Base-by-base conservation (phyloP, 1,140 invertebrate genomes). In the Drosophila tani region DNA sequence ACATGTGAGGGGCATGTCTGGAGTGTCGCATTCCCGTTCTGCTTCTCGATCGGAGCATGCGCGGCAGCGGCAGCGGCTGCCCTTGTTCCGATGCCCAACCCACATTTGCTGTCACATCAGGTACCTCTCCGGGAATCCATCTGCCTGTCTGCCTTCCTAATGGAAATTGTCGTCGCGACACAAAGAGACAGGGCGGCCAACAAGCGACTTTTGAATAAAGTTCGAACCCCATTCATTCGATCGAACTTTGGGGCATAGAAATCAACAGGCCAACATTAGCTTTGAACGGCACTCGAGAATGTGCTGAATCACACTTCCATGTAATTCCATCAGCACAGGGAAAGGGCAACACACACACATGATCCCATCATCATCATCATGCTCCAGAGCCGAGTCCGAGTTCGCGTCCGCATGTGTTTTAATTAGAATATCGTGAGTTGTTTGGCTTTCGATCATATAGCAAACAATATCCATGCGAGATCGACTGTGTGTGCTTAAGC, bases 371-470 rank as follows among this genome's bases (percentile, higher is more conserved):
- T 40, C 11, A 55, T 49, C 15, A 73, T 69, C 38, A 57, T 76
- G 41, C 47, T 77, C 60, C 55, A 56, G 68, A 64, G 76, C 53
- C 38, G n/a, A 38, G 77, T 64, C 74, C 68, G n/a, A 38, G 77
- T 64, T 69, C 68, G 81, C 75, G 27, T 29, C 6, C 27, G 81
- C 75, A 81, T 87, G 73, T 80, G 85, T 88, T 88, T 88, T 88
- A 88, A 88, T 88, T 88, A 90, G 85, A 88, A 88, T 88, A 90
- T 88, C 85, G 85, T 90, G 84, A 73, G 78, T 90, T 90, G 85
- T 90, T 88, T 88, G 81, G 85, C 81, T 91, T 91, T 90, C 74
- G 80, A 86, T 79, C 85, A 83, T 83, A 83, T 88, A 83, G 83
- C 85, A 90, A 88, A 88, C 85, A 88, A 90, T 84, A 82, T 65